Percentiles rank a stretch among this genome's conserved stretches.
These are phyloP conservation scores for Drosophila ironensis DNA, from an alignment of 1,140 invertebrate genomes.

Conservation along the genomic window DNA sequence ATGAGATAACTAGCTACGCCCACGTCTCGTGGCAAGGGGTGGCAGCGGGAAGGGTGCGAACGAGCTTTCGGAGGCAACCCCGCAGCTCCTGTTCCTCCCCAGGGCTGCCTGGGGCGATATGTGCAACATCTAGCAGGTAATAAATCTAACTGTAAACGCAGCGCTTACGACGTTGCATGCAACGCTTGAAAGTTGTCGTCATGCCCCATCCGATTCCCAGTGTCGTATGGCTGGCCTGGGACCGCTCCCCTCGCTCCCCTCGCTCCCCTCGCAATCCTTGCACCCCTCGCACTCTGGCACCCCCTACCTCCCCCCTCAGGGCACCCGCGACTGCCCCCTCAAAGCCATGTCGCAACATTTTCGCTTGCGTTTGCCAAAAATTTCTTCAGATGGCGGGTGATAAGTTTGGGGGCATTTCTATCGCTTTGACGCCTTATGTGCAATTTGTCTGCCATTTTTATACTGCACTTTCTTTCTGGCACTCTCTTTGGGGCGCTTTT, in stretches of 20 bases:
- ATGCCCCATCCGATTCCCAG: constrained; percentile 17
- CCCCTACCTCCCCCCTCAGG: no score
- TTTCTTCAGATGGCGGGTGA: constrained; percentile 45
- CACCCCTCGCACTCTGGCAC: no score
- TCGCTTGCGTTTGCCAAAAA: constrained; percentile 74
- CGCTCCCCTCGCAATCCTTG: no score
- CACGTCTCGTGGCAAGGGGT: background rate
- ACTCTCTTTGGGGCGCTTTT: background rate
- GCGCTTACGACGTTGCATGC: constrained; percentile 76
- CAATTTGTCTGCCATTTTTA: constrained; percentile 78
- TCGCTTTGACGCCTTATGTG: constrained; percentile 61
- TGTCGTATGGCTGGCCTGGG: no score
- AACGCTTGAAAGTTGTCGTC: constrained; percentile 76
- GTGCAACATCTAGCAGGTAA: constrained; percentile 79
- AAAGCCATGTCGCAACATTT: constrained; percentile 66
- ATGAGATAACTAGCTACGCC: constrained; percentile 49
- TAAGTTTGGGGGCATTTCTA: constrained; percentile 11
- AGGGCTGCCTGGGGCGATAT: constrained; percentile 47
- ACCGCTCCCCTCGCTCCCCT: constrained; percentile 3
- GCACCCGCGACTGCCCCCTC: no score
- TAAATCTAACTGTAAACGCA: constrained; percentile 79
- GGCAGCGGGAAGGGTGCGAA: background rate
- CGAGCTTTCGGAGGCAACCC: background rate
- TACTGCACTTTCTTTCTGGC: constrained; percentile 27
- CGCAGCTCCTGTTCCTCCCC: background rate